Conservation (phyloP, 1,140 invertebrate genomes). For the Heliconius nattereri region DNA sequence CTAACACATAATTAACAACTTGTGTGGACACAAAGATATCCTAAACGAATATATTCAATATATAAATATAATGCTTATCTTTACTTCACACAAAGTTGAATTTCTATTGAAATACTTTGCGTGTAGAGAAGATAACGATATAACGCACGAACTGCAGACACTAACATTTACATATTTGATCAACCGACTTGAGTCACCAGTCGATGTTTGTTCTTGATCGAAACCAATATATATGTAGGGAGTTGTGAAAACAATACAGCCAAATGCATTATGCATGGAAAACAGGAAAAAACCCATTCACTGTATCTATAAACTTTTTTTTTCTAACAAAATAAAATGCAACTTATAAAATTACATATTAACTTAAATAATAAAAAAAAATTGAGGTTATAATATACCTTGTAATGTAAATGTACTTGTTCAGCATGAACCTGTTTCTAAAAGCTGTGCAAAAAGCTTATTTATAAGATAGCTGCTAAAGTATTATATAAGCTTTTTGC, state of each 20-base stretch:
- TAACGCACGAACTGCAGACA: slow-evolving; percentile 33
- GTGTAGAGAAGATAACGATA: slow-evolving; percentile 34
- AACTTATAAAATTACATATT: no score
- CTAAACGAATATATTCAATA: background rate
- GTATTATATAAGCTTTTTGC: no score
- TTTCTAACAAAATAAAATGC: no score
- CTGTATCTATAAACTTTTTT: background rate
- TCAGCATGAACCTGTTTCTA: no score
- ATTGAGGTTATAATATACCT: no score
- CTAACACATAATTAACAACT: slow-evolving; percentile 38
- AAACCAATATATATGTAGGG: slow-evolving; percentile 19
- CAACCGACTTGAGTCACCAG: slow-evolving; percentile 40
- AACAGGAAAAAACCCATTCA: background rate
- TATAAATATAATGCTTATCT: slow-evolving; percentile 19
- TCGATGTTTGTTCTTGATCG: slow-evolving; percentile 33
- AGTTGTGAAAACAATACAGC: slow-evolving; percentile 17
- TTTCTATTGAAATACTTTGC: slow-evolving; percentile 20
- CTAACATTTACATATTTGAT: slow-evolving; percentile 47
- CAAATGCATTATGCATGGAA: background rate
- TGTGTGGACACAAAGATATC: slow-evolving; percentile 31
- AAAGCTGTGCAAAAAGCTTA: no score
- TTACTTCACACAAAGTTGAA: slow-evolving; percentile 16
- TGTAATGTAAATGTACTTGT: no score
- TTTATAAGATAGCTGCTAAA: no score
- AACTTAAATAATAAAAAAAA: no score